phyloP scores from a whole-genome alignment of 2,113 vertebrate species.

The Corythornis madagascariensis region DNA sequence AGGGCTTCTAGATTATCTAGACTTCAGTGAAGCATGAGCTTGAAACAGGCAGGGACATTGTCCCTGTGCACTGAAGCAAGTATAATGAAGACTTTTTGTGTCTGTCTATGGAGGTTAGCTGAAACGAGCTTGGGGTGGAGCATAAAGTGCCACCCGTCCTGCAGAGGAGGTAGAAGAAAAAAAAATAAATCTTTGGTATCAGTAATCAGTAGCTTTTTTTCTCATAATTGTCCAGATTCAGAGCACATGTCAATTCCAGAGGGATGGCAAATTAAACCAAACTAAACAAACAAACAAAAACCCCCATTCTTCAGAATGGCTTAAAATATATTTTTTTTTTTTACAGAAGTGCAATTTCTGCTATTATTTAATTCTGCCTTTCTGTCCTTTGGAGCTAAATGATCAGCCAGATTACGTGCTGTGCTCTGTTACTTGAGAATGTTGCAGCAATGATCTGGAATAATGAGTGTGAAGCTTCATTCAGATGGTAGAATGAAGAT shows the following conservation, averaged over 20 bases:
- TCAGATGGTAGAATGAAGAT: not conserved
- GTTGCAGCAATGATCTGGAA: not conserved
- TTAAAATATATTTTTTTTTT: conserved; percentile 1
- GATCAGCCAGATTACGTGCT: not conserved
- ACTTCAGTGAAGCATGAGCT: not conserved
- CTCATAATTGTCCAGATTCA: not conserved
- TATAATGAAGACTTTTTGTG: not conserved
- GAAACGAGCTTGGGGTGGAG: not conserved
- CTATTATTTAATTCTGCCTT: not conserved
- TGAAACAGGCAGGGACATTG: not conserved
- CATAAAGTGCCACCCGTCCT: not conserved
- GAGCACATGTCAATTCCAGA: not conserved
- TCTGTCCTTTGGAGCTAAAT: conserved; percentile 6
- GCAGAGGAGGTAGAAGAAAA: not conserved
- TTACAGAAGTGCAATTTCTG: not conserved
- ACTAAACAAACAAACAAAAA: not conserved
- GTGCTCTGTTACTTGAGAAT: conserved; percentile 34
- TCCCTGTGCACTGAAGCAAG: not conserved
- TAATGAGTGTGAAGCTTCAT: not conserved
- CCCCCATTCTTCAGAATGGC: not conserved
- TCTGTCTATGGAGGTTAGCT: not conserved
- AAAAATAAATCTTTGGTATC: not conserved
- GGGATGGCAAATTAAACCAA: not conserved
- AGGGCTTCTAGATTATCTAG: not conserved
- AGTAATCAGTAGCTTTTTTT: not conserved